Evolutionary conservation across 2,113 vertebrate genomes (phyloP), one percentile per base, ranked within the genome.

Genomic region (Neoarius graeffei): DNA sequence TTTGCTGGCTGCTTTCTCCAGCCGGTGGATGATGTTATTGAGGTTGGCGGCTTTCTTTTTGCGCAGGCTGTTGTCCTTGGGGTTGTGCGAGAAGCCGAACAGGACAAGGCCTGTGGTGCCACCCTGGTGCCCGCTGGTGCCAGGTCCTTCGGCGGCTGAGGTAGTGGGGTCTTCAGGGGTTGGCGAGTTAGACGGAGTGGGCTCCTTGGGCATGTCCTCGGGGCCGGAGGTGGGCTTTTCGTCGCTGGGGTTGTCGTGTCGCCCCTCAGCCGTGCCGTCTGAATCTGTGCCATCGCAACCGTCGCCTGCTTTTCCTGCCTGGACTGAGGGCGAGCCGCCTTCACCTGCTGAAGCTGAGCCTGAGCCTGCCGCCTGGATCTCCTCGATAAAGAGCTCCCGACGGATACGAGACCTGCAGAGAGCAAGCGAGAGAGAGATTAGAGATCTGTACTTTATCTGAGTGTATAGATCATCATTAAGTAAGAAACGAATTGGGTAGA

Each of bases 301-400:
- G 95, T 99, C 98, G 56, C 97, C 97, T 92, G 23, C 96, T 95
- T 94, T 98, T 94, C 95, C 25, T 94, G 95, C 1, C 96, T 95
- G 81, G 96, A 85, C 86, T 95, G 93, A 6, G 96, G 56, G 98
- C 97, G 89, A 98, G 15, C 82, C 98, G 20, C 97, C 97, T 64
- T 97, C 96, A 3, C 97, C 96, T 1, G 96, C 48, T 30, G 87
- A 56, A 10, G 86, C 86, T 0, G 64, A 57, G 79, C 86, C 96
- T 87, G 98, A 69, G 56, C 86, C 96, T 87, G 98, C 97, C 87
- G 98, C 98, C 94, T 99, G 98, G 92, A 99, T 99, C 94, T 99
- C 98, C 92, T 99, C 98, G 23, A 99, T 99, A 94, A 99, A 99
- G 87, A 99, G 97, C 93, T 99, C 98, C 87, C 98, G 96, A 84